Evolutionary conservation across 2,888 invertebrate genomes (phyloP).

Genomic region (Zele albiditarsus): DNA sequence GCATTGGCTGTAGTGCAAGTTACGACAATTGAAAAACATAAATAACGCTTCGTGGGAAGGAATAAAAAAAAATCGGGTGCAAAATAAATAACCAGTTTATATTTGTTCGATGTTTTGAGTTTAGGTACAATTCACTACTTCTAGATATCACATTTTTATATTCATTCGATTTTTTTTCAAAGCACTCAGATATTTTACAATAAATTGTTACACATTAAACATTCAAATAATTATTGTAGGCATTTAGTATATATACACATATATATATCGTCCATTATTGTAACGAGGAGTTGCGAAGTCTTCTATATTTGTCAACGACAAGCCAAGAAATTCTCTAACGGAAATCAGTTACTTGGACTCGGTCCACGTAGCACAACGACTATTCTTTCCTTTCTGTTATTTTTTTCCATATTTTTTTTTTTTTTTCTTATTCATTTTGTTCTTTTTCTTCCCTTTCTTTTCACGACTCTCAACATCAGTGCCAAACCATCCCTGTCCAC

Average conservation of each 20-base stretch:
- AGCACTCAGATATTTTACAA: too few relatives aligned
- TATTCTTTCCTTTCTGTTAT: slow-evolving; percentile 23
- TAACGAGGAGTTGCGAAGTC: not conserved
- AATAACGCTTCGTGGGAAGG: not conserved
- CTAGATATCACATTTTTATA: too few relatives aligned
- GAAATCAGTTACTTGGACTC: slow-evolving; percentile 64
- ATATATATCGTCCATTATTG: not conserved
- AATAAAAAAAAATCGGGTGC: slow-evolving; percentile 25
- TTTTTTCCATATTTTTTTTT: slow-evolving; percentile 31
- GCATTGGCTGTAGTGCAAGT: not conserved
- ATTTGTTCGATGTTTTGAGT: not conserved
- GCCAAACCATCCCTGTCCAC: slow-evolving; percentile 40
- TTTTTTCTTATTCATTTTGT: slow-evolving; percentile 35
- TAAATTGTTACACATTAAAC: too few relatives aligned
- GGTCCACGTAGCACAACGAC: slow-evolving; percentile 56
- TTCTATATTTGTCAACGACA: not conserved
- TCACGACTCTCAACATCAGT: slow-evolving; percentile 17
- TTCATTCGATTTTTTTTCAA: too few relatives aligned
- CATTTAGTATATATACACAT: not conserved
- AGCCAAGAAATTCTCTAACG: slow-evolving; percentile 23
- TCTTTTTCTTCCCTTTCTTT: slow-evolving; percentile 38
- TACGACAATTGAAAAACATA: not conserved
- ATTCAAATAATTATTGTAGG: not conserved
- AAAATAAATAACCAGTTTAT: not conserved
- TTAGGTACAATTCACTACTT: too few relatives aligned